Conservation (phyloP, 2,888 invertebrate species). For the Drosophila diplacantha region DNA sequence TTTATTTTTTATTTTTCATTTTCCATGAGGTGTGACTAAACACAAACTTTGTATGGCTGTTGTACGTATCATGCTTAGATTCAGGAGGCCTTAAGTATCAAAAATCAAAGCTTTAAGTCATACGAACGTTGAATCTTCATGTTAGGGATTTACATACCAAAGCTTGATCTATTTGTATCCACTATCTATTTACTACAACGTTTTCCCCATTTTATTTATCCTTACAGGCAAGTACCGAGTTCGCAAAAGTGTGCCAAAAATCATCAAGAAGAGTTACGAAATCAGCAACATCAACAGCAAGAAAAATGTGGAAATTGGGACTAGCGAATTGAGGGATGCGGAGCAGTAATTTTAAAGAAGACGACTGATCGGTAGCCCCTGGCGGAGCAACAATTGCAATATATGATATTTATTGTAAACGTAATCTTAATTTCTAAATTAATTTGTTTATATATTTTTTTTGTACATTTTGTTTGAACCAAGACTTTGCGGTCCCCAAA, state of each 20-base stretch:
- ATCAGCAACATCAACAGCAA: conserved; percentile 28
- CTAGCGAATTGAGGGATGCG: conserved; percentile 40
- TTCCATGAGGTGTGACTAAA: conserved; percentile 44
- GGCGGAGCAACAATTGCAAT: conserved; percentile 40
- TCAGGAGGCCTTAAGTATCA: no score
- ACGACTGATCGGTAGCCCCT: conserved; percentile 12
- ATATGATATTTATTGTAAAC: conserved; percentile 59
- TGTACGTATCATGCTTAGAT: background rate
- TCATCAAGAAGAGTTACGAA: conserved; percentile 23
- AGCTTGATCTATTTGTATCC: background rate
- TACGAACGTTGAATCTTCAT: background rate
- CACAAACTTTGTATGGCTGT: conserved; percentile 5
- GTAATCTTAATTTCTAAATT: conserved; percentile 52
- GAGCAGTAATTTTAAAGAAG: conserved; percentile 10
- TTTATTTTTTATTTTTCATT: conserved; percentile 32
- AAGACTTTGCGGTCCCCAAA: conserved; percentile 45
- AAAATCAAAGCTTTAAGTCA: background rate
- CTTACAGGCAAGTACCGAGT: conserved; percentile 45
- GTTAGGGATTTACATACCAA: background rate
- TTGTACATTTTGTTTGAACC: conserved; percentile 47
- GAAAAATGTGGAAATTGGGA: conserved; percentile 38
- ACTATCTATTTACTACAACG: background rate
- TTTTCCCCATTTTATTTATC: conserved; percentile 20
- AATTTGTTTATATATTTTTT: conserved; percentile 52
- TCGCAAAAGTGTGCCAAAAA: conserved; percentile 44